phyloP scores from a whole-genome alignment of 2,113 vertebrate species.

The Glaucidium brasilianum region DNA sequence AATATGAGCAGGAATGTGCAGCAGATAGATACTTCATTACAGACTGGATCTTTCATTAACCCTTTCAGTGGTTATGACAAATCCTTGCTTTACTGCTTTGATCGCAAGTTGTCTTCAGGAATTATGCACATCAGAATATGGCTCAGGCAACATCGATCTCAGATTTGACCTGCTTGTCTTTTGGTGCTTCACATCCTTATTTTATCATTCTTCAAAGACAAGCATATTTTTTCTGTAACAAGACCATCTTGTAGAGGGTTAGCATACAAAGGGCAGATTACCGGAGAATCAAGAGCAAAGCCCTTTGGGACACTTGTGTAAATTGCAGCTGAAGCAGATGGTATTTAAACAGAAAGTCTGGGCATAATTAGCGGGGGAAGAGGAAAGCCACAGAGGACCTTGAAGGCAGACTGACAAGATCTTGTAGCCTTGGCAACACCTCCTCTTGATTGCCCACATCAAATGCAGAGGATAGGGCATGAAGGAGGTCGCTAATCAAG shows the following conservation, averaged over 20 bases:
- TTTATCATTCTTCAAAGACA: neutral
- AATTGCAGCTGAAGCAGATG: constrained; percentile 59
- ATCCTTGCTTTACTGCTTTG: neutral
- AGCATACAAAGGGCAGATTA: constrained; percentile 32
- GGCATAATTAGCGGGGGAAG: neutral
- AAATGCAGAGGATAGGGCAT: neutral
- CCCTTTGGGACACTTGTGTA: constrained; percentile 36
- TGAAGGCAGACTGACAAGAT: constrained; percentile 9
- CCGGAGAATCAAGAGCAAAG: neutral
- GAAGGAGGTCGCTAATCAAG: constrained; percentile 19
- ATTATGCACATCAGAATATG: neutral
- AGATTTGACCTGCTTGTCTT: neutral
- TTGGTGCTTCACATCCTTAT: neutral
- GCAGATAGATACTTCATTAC: neutral
- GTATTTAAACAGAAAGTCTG: constrained; percentile 53
- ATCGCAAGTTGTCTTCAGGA: neutral
- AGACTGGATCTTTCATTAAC: neutral
- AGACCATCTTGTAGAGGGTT: neutral
- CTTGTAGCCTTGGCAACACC: constrained; percentile 48
- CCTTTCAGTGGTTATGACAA: neutral
- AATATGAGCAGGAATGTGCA: neutral
- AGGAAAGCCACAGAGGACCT: constrained; percentile 30
- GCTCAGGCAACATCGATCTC: neutral
- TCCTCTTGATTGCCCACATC: constrained; percentile 17
- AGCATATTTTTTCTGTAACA: constrained; percentile 11